phyloP scores from a whole-genome alignment of 2,113 vertebrate genomes.

The Tupaia chinensis region DNA sequence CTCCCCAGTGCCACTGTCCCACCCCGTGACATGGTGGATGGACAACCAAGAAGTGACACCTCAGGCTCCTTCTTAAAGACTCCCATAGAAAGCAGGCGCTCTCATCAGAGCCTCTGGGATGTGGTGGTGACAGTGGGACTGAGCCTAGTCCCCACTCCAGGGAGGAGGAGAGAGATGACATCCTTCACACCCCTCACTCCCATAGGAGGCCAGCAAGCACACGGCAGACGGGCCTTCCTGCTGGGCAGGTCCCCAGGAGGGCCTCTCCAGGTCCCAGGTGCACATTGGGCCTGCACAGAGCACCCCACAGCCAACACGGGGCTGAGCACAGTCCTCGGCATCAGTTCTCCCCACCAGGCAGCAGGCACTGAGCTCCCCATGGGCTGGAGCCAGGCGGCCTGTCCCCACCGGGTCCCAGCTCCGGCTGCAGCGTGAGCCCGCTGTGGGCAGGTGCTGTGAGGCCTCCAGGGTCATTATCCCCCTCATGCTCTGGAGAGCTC shows the following conservation, averaged over 20 bases:
- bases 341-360: background rate
- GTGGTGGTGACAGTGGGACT: background rate
- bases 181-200: background rate
- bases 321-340: no score
- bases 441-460: background rate
- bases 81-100: background rate
- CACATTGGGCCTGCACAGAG: no score
- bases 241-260: background rate
- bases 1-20: background rate
- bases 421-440: background rate
- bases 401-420: background rate
- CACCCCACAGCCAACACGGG: no score
- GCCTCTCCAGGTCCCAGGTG: background rate
- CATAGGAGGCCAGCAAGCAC: background rate
- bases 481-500: background rate
- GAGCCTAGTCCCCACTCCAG: background rate
- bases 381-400: background rate
- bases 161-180: background rate
- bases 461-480: background rate
- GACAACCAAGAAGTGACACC: background rate
- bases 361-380: fast-evolving
- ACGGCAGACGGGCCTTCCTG: background rate
- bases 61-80: background rate
- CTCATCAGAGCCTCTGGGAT: background rate
- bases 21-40: background rate